Percentiles rank a stretch among this genome's conserved stretches.
These are phyloP conservation scores for Rosalia funebris DNA, from an alignment of 2,888 invertebrate species.

Conservation along the genomic window DNA sequence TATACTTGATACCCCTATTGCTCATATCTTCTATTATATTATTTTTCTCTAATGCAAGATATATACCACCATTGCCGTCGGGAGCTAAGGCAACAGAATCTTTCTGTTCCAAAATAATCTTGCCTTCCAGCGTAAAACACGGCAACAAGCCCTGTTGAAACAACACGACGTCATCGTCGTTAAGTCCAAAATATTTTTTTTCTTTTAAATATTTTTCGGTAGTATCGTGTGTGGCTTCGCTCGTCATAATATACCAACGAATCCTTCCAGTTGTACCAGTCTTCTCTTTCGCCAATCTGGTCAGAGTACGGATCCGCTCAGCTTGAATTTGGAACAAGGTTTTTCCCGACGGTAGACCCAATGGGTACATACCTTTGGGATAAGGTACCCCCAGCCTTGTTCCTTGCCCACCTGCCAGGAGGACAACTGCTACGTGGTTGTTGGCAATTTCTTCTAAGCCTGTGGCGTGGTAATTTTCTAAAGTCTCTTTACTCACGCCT, in stretches of 20 bases:
- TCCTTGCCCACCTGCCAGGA: constrained; percentile 98
- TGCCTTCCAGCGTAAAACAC: constrained; percentile 92
- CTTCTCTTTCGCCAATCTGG: constrained; percentile 77
- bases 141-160: constrained; percentile 95
- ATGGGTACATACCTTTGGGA: constrained; percentile 97
- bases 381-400: constrained; percentile 92
- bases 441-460: constrained; percentile 71
- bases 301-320: constrained; percentile 83
- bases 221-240: constrained; percentile 88
- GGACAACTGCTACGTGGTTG: constrained; percentile 83
- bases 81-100: constrained; percentile 87
- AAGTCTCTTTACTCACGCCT: constrained; percentile 67
- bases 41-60: constrained; percentile 78
- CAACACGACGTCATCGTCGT: constrained; percentile 81
- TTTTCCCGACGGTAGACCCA: constrained; percentile 88
- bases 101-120: constrained; percentile 87
- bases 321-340: constrained; percentile 96
- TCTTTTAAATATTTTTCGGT: constrained; percentile 83
- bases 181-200: constrained; percentile 87
- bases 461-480: constrained; percentile 74
- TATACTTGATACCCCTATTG: constrained; percentile 81
- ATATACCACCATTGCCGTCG: constrained; percentile 90
- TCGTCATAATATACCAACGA: constrained; percentile 97
- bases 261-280: constrained; percentile 70
- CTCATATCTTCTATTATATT: constrained; percentile 84